Evolutionary conservation across 2,888 invertebrate genomes (phyloP), one percentile per base, ranked within the genome.

Genomic region (Tanytarsus gracilentus): DNA sequence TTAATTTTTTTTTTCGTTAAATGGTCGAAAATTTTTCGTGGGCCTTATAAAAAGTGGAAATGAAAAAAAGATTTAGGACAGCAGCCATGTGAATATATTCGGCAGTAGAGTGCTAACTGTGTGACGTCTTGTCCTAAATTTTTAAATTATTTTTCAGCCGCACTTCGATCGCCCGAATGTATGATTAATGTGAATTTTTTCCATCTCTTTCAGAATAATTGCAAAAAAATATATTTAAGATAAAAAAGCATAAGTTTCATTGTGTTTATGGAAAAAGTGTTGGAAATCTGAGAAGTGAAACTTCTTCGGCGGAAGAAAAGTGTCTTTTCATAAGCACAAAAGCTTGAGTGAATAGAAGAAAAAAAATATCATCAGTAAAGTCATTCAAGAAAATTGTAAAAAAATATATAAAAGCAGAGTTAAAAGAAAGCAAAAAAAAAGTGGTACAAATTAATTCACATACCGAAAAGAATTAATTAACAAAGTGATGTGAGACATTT

Each of bases 401-500:
- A 29, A n/a, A 16, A 52, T 21, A 36, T 11, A 52, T 4, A 18
- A 18, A 18, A 44, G 21, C 21, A 44, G n/a, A 11, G 36, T 8
- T 9, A 55, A 55, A 33, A 23, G 23, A 40, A 55, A 21, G 7
- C 3, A 26, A 40, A 36, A 6, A 7, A 33, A 36, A 53, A 53
- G 39, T 39, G 55, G 11, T 36, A 53, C 23, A 55, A 55, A 26
- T 16, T 40, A 14, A 53, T 21, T 36, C n/a, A 39, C 30, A 33
- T 27, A 55, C 39, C 27, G 16, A 40, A 39, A 36, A 36, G 36
- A 36, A 14, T 16, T 36, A 36, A 30, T 40, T 7, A 40, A 33
- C 26, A 33, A n/a, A 40, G 55, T 55, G 39, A 55, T 55, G 55
- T 55, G 55, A 55, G 40, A 52, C 30, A 52, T 27, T 23, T 8